These are phyloP conservation scores for Tiliacea aurago DNA, from an alignment of 2,888 invertebrate genomes.

Conservation along the genomic window DNA sequence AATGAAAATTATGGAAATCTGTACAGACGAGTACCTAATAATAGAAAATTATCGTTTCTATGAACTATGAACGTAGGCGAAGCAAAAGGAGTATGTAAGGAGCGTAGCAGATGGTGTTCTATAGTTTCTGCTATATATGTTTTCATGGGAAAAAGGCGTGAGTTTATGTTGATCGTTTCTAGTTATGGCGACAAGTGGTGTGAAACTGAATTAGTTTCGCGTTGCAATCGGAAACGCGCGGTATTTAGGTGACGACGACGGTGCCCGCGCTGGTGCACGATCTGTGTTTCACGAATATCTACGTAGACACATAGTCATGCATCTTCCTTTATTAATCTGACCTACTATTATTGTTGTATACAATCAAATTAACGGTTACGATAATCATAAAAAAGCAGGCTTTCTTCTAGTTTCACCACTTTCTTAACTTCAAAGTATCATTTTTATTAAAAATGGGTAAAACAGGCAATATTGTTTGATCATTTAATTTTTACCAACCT, in stretches of 20 bases:
- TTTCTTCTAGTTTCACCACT: too few relatives aligned
- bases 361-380: background rate
- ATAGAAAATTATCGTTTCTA: background rate
- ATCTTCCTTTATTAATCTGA: background rate
- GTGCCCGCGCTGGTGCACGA: conserved; percentile 28
- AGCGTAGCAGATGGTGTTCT: too few relatives aligned
- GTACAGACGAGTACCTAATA: background rate
- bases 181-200: conserved; percentile 31
- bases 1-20: background rate
- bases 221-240: conserved; percentile 36
- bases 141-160: too few relatives aligned
- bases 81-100: too few relatives aligned
- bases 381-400: background rate
- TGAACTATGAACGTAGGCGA: too few relatives aligned
- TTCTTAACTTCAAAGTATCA: too few relatives aligned
- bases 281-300: conserved; percentile 24
- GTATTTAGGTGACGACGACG: conserved; percentile 44
- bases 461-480: too few relatives aligned
- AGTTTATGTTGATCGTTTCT: background rate
- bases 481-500: too few relatives aligned
- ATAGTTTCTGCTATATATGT: too few relatives aligned
- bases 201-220: conserved; percentile 48
- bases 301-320: background rate
- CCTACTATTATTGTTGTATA: background rate
- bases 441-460: too few relatives aligned